Conservation (phyloP, 2,113 vertebrate genomes). For the Apus apus region DNA sequence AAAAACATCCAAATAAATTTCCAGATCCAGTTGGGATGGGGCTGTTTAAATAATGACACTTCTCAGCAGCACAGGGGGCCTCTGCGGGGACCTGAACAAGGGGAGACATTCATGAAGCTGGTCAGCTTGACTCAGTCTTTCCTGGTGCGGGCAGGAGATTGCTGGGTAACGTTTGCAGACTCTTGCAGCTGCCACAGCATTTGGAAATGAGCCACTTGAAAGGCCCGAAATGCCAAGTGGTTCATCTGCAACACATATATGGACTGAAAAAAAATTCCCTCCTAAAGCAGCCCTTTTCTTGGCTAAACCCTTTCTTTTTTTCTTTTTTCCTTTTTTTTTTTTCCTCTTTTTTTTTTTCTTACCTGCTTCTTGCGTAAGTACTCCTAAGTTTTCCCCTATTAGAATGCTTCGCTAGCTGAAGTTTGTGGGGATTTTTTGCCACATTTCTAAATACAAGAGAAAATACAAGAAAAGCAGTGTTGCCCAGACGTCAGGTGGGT, state of each 20-base stretch:
- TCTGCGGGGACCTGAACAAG: not conserved
- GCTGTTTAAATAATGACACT: not conserved
- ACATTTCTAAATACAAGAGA: not conserved
- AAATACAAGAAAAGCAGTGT: not conserved
- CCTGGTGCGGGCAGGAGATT: not conserved
- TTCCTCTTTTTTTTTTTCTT: not conserved
- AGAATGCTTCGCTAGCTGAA: not conserved
- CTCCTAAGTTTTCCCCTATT: not conserved
- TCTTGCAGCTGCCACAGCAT: not conserved
- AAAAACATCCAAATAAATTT: slow-evolving; percentile 46
- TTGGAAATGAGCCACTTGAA: not conserved
- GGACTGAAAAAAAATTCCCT: not conserved
- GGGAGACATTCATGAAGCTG: not conserved
- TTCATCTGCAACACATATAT: not conserved
- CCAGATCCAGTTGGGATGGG: slow-evolving; percentile 19
- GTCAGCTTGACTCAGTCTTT: slow-evolving; percentile 20
- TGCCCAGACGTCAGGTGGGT: not conserved
- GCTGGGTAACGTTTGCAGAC: not conserved
- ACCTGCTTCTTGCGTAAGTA: not conserved
- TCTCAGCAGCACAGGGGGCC: not conserved
- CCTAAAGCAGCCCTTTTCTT: not conserved
- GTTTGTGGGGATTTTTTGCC: not conserved
- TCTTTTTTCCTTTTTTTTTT: not conserved
- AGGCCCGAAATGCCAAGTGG: not conserved
- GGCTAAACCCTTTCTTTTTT: not conserved